A percentile compares a stretch with the other conserved stretches of the same genome.
These are phyloP conservation scores for Drymonia ruficornis DNA, from an alignment of 2,888 invertebrate species.

Conservation along the genomic window DNA sequence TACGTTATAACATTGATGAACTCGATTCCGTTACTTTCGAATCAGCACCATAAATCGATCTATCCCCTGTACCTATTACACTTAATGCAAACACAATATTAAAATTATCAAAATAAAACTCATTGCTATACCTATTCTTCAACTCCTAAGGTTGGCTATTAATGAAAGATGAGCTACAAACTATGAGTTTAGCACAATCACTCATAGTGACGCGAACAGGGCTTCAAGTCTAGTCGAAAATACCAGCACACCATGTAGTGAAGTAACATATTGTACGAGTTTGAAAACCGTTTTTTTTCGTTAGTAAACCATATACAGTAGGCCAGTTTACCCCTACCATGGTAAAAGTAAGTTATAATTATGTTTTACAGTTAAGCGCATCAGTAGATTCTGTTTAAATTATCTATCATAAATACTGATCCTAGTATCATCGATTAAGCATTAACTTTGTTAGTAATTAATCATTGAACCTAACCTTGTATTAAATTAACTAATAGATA, in stretches of 20 bases:
- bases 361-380: too few relatives aligned
- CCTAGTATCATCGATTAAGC: background rate
- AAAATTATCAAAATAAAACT: constrained; percentile 51
- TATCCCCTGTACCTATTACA: constrained; percentile 52
- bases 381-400: too few relatives aligned
- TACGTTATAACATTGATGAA: background rate
- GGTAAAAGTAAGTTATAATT: too few relatives aligned
- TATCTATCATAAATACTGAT: too few relatives aligned
- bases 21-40: background rate
- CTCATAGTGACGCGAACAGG: constrained; percentile 79
- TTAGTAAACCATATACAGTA: too few relatives aligned
- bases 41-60: constrained; percentile 30
- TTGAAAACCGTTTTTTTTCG: too few relatives aligned
- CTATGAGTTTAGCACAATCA: constrained; percentile 85
- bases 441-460: background rate
- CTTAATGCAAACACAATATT: constrained; percentile 44
- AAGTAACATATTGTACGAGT: too few relatives aligned
- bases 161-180: constrained; percentile 71
- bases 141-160: constrained; percentile 65
- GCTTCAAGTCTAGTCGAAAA: constrained; percentile 47
- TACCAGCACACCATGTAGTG: constrained; percentile 31
- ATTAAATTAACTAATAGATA: too few relatives aligned
- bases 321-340: too few relatives aligned
- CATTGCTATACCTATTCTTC: constrained; percentile 41
- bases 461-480: constrained; percentile 15